phyloP scores from a whole-genome alignment of 2,888 invertebrate species.

The Synanthedon vespiformis region DNA sequence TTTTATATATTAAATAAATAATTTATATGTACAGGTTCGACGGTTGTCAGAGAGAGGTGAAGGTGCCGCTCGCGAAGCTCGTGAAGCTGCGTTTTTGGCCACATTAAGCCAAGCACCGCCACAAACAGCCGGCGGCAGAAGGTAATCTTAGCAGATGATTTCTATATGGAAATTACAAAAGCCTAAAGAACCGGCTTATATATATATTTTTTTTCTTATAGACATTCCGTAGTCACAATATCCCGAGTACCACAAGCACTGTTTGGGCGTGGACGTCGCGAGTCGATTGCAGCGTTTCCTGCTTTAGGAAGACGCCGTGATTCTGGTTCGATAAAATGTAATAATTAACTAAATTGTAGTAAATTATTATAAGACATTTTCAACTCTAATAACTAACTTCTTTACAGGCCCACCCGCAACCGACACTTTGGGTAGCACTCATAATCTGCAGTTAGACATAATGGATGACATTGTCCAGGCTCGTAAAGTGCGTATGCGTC shows the following conservation, averaged over 20 bases:
- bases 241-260: slow-evolving; percentile 82
- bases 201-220: slow-evolving; percentile 23
- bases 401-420: slow-evolving; percentile 77
- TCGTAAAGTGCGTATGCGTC: slow-evolving; percentile 84
- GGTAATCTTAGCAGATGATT: slow-evolving; percentile 19
- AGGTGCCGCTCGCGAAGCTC: slow-evolving; percentile 79
- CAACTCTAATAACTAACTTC: background rate
- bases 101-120: slow-evolving; percentile 82
- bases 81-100: slow-evolving; percentile 85
- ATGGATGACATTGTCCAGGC: slow-evolving; percentile 90
- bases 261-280: slow-evolving; percentile 82
- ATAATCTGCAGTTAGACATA: slow-evolving; percentile 86
- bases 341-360: slow-evolving; percentile 14
- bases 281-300: slow-evolving; percentile 85
- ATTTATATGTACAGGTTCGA: slow-evolving; percentile 68
- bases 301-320: slow-evolving; percentile 59
- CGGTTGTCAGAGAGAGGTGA: slow-evolving; percentile 85
- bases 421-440: slow-evolving; percentile 79
- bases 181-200: background rate
- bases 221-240: slow-evolving; percentile 89
- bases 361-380: background rate
- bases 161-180: slow-evolving; percentile 3
- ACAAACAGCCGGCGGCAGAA: slow-evolving; percentile 80
- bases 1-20: background rate
- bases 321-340: slow-evolving; percentile 57